Conservation (phyloP, 2,888 invertebrate genomes). For the Coecobrya sp. region DNA sequence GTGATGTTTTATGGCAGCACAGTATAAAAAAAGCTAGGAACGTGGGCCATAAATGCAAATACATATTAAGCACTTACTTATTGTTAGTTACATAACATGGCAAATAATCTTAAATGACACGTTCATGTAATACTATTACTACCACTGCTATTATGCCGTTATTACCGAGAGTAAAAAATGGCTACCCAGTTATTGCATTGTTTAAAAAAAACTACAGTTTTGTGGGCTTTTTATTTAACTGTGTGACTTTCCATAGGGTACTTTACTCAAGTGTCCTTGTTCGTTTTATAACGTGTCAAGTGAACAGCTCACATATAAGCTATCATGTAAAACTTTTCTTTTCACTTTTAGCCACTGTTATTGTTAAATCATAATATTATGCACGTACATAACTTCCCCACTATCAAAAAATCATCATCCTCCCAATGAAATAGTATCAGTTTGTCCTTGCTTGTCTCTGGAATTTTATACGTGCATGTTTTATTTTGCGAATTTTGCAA, state of each 20-base stretch:
- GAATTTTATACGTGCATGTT: background rate
- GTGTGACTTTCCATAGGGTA: background rate
- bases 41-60: too few species aligned
- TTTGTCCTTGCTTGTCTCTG: background rate
- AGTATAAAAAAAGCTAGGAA: too few species aligned
- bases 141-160: background rate
- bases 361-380: too few species aligned
- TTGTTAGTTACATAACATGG: background rate
- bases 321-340: background rate
- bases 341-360: too few species aligned
- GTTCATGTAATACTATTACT: background rate
- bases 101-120: background rate
- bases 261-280: background rate
- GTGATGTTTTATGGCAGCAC: too few species aligned
- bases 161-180: background rate
- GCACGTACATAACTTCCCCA: too few species aligned
- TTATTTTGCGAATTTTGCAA: background rate
- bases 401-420: background rate
- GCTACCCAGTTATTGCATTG: too few species aligned
- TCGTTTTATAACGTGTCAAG: conserved; percentile 4
- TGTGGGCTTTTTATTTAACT: too few species aligned
- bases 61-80: background rate
- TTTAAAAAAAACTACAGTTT: background rate
- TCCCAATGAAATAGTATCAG: background rate
- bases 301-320: background rate